phyloP scores from a whole-genome alignment of 1,140 invertebrate genomes.

The Amphibalanus amphitrite region DNA sequence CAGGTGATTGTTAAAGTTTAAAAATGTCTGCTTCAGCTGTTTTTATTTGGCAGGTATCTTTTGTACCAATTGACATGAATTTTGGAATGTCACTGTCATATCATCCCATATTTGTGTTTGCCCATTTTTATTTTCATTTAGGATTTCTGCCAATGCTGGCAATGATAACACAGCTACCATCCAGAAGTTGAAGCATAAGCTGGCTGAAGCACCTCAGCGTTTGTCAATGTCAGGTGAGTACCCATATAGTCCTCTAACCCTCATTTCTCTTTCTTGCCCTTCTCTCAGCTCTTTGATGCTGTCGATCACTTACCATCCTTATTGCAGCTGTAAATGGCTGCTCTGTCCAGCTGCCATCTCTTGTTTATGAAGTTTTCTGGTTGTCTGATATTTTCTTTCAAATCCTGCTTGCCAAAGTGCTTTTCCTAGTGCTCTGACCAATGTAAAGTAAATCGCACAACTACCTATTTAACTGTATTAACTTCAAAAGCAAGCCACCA shows the following conservation, averaged over 20 bases:
- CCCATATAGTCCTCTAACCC: neutral
- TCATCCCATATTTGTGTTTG: conserved; percentile 3
- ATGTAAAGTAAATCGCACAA: neutral
- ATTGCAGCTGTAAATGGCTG: neutral
- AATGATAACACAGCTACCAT: conserved; percentile 5
- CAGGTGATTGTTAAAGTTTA: neutral
- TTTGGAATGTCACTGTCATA: neutral
- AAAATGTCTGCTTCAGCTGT: no score
- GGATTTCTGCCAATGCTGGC: conserved; percentile 5
- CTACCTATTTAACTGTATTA: neutral
- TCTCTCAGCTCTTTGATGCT: neutral
- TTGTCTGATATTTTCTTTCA: neutral
- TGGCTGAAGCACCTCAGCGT: conserved; percentile 11
- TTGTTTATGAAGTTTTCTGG: neutral
- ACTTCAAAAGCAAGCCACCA: no score
- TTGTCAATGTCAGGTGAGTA: neutral
- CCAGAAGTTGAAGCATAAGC: conserved; percentile 5
- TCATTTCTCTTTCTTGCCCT: neutral
- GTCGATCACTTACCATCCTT: neutral
- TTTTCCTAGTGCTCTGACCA: neutral
- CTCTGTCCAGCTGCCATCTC: neutral
- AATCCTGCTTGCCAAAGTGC: neutral
- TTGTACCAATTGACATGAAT: neutral
- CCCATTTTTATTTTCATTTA: conserved; percentile 1
- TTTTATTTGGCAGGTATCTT: no score